phyloP scores from a whole-genome alignment of 2,888 invertebrate genomes.

The Acleris laterana region DNA sequence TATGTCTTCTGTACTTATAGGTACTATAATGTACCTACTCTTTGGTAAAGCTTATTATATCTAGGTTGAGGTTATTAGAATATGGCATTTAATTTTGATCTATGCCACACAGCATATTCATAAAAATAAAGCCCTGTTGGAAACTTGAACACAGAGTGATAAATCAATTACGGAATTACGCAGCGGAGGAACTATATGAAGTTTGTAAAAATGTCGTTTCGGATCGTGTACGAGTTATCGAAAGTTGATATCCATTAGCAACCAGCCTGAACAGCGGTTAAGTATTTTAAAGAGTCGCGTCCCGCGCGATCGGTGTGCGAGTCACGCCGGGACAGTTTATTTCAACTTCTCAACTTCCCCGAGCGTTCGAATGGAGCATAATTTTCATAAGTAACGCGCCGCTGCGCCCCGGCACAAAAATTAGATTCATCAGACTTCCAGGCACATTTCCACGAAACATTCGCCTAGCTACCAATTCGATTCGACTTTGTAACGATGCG shows the following conservation, averaged over 20 bases:
- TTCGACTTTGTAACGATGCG: constrained; percentile 68
- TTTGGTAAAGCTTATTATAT: too few relatives aligned
- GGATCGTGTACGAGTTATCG: neutral
- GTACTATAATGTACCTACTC: too few relatives aligned
- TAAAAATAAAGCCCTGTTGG: too few relatives aligned
- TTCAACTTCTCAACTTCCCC: constrained; percentile 78
- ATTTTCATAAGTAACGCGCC: constrained; percentile 79
- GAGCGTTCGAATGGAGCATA: constrained; percentile 78
- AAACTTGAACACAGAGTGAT: too few relatives aligned
- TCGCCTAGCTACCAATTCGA: constrained; percentile 68
- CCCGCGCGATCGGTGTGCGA: constrained; percentile 63
- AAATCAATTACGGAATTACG: too few relatives aligned
- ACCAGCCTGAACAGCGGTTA: constrained; percentile 30
- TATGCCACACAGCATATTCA: too few relatives aligned
- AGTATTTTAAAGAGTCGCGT: constrained; percentile 38
- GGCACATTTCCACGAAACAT: constrained; percentile 69
- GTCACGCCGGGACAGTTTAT: constrained; percentile 82
- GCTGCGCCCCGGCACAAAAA: constrained; percentile 70
- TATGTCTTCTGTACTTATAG: too few relatives aligned
- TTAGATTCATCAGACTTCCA: constrained; percentile 77
- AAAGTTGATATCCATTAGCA: constrained; percentile 23
- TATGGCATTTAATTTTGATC: too few relatives aligned
- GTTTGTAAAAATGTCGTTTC: neutral
- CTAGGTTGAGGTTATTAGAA: too few relatives aligned
- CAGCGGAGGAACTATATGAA: too few relatives aligned